These are phyloP conservation scores for Actinernus sp. DNA, from an alignment of 92 coral and sea anemone species.

Conservation along the genomic window DNA sequence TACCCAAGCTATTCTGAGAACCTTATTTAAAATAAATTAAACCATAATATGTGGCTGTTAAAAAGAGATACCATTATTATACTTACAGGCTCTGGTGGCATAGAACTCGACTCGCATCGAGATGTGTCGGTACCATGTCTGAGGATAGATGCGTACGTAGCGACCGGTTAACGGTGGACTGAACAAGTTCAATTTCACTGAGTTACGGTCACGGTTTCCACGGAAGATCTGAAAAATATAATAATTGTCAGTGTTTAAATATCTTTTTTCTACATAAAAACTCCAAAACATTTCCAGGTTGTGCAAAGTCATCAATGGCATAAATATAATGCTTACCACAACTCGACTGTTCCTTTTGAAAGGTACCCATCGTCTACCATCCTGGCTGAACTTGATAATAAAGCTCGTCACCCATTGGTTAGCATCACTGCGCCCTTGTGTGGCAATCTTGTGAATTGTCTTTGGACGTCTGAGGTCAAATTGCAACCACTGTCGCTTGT, in stretches of 20 bases:
- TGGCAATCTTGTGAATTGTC: slow-evolving; percentile 72
- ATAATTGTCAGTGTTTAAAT: not conserved
- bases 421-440: slow-evolving; percentile 66
- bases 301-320: too few species aligned
- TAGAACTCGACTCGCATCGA: slow-evolving; percentile 80
- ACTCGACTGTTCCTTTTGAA: slow-evolving; percentile 65
- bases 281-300: too few species aligned
- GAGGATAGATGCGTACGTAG: slow-evolving; percentile 77
- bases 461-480: slow-evolving; percentile 63
- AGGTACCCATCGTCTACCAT: slow-evolving; percentile 73
- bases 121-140: slow-evolving; percentile 55
- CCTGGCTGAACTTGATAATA: slow-evolving; percentile 61
- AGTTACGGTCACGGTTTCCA: slow-evolving; percentile 76
- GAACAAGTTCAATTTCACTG: slow-evolving; percentile 65
- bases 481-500: slow-evolving; percentile 76
- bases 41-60: too few species aligned
- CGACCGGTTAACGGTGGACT: slow-evolving; percentile 77
- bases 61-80: not conserved
- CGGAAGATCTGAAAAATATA: slow-evolving; percentile 50
- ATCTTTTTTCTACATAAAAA: too few species aligned
- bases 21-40: too few species aligned
- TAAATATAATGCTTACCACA: too few species aligned
- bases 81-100: slow-evolving; percentile 67
- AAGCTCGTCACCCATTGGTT: slow-evolving; percentile 79
- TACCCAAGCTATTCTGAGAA: too few species aligned